Percentiles rank a stretch among this genome's conserved stretches.
phyloP scores from a whole-genome alignment of 1,140 invertebrate genomes.

The Ephestia elutella region DNA sequence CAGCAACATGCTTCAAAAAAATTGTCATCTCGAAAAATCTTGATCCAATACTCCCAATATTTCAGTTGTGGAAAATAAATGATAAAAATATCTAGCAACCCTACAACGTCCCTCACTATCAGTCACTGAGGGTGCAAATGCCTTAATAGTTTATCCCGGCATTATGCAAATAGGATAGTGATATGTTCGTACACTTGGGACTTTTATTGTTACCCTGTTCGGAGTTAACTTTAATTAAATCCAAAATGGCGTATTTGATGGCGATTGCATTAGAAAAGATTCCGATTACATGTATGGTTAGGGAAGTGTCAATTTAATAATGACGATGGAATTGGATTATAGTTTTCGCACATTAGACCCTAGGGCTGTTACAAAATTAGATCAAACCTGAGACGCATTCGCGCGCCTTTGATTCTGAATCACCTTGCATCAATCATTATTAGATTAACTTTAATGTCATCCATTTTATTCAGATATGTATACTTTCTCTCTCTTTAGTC shows the following conservation, averaged over 20 bases:
- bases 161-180: constrained; percentile 72
- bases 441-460: too few relatives aligned
- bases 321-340: constrained; percentile 1
- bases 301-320: constrained; percentile 5
- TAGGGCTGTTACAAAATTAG: background rate
- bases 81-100: background rate
- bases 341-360: background rate
- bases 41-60: too few relatives aligned
- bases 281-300: constrained; percentile 38
- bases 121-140: constrained; percentile 47
- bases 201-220: constrained; percentile 59
- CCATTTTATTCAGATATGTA: too few relatives aligned
- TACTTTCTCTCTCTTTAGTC: too few relatives aligned
- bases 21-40: too few relatives aligned
- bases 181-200: constrained; percentile 69
- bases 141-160: constrained; percentile 71
- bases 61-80: too few relatives aligned
- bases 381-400: too few relatives aligned
- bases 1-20: too few relatives aligned
- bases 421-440: too few relatives aligned
- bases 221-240: constrained; percentile 73
- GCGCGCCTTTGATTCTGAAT: too few relatives aligned
- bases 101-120: constrained; percentile 41
- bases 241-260: constrained; percentile 59
- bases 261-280: constrained; percentile 11